These are phyloP conservation scores for Neuroscelio doddi DNA, from an alignment of 2,888 invertebrate species.

Conservation along the genomic window DNA sequence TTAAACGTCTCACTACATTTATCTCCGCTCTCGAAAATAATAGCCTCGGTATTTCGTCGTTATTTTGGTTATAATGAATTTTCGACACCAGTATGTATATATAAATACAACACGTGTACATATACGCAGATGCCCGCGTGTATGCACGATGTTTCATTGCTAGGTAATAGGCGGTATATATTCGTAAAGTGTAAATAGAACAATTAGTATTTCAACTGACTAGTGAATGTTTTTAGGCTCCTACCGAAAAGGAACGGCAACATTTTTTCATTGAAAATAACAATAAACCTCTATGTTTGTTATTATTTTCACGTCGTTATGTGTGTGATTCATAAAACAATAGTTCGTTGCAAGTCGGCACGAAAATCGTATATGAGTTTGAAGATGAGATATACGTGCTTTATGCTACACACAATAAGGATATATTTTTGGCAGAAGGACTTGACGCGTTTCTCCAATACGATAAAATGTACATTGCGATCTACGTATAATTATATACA, in stretches of 20 bases:
- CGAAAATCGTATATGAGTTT: too few species aligned
- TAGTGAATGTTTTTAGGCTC: constrained; percentile 64
- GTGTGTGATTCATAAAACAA: neutral
- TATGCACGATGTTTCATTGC: constrained; percentile 31
- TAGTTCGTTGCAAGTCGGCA: too few species aligned
- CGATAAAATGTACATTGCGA: constrained; percentile 6
- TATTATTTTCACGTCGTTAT: neutral
- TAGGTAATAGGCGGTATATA: constrained; percentile 57
- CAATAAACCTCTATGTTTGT: constrained; percentile 6
- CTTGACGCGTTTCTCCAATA: neutral
- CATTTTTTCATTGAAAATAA: constrained; percentile 32
- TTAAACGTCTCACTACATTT: too few species aligned
- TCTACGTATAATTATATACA: too few species aligned
- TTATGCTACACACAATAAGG: neutral
- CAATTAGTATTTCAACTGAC: constrained; percentile 63
- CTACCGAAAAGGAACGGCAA: constrained; percentile 51
- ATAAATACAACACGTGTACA: constrained; percentile 11
- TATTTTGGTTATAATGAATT: constrained; percentile 16
- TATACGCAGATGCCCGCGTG: constrained; percentile 15
- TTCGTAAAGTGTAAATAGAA: constrained; percentile 68
- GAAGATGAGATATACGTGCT: neutral
- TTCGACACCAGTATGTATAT: constrained; percentile 27
- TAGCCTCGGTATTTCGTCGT: constrained; percentile 7
- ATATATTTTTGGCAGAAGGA: neutral
- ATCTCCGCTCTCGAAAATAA: too few species aligned